Conservation (phyloP, 2,888 invertebrate genomes). For the Neelides folsomi region DNA sequence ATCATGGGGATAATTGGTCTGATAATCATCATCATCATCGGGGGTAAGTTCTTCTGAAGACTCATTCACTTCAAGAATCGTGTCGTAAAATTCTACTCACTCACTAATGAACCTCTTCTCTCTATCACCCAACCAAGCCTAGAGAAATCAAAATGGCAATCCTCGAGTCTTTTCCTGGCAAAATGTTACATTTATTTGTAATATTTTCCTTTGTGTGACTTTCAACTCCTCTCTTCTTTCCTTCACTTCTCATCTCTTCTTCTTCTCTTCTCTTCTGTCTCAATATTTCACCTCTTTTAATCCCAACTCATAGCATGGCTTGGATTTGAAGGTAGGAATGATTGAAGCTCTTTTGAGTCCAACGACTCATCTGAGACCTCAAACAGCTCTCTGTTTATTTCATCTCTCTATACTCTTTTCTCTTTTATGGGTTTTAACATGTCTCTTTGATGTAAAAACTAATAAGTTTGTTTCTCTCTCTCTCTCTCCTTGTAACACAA, state of each 20-base stretch:
- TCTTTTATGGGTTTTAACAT: too few relatives aligned
- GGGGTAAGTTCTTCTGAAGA: slow-evolving; percentile 36
- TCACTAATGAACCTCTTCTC: slow-evolving; percentile 2
- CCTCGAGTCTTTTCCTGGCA: background rate
- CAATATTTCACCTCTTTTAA: too few relatives aligned
- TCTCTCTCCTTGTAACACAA: too few relatives aligned
- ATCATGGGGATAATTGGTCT: slow-evolving; percentile 38
- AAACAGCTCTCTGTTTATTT: too few relatives aligned
- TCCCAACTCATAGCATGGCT: too few relatives aligned
- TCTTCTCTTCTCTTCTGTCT: background rate
- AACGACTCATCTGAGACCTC: too few relatives aligned
- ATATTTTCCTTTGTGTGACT: background rate
- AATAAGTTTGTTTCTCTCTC: too few relatives aligned
- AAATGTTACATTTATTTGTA: slow-evolving; percentile 2
- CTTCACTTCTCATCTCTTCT: slow-evolving; percentile 4
- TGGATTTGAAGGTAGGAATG: too few relatives aligned
- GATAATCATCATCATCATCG: slow-evolving; percentile 39
- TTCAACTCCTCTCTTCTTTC: background rate
- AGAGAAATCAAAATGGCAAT: slow-evolving; percentile 4
- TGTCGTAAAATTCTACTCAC: too few relatives aligned
- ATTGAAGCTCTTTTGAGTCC: too few relatives aligned
- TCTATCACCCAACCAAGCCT: background rate
- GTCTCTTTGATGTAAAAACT: too few relatives aligned
- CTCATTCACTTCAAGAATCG: background rate
- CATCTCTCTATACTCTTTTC: too few relatives aligned